Base-by-base conservation (phyloP, 2,888 invertebrate genomes). In the Lagria hirta region DNA sequence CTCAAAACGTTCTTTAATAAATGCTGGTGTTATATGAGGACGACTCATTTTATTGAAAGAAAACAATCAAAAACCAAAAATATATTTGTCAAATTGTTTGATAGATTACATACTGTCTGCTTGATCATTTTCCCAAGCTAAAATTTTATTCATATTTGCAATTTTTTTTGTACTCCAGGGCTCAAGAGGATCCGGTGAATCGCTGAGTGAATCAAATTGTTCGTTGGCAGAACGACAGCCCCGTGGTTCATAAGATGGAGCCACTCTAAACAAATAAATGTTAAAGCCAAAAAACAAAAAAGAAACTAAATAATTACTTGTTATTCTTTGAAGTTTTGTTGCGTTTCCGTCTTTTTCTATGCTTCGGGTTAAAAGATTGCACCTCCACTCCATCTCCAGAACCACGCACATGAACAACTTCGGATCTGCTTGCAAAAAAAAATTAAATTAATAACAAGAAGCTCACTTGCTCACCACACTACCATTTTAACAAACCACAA, bases 101-200 rank as follows among this genome's bases (percentile, higher is more conserved):
- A 36, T 26, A 26, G 30, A 11, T 72, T 68, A 75, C 58, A 73
- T 70, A 61, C 74, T 75, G 55, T 76, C 75, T n/a, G n/a, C n/a
- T 54, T 74, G 73, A 49, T 74, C 73, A 52, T 76, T 72, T 62
- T 80, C 78, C 81, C 80, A 81, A 17, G 81, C 82, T 50, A 84
- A 73, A 61, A 86, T 80, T 57, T 80, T 78, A 69, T 84, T 85
- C 74, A 86, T 85, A 66, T 81, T 81, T 45, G 81, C 76, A 54
- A 86, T 79, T 54, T 77, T 80, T 52, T 80, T 78, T 23, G 82
- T 84, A 68, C 84, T 85, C 85, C 85, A 86, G 0, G 85, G 82
- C 61, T 85, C 83, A 46, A 85, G 68, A 3, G 83, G 83, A 72
- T 84, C 83, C 2, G 78, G 75, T 4, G 76, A 76, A 33, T 73